A percentile compares a stretch with the other conserved stretches of the same genome.
Evolutionary conservation across 2,113 vertebrate species (phyloP).

Genomic region (Tonatia bakeri): DNA sequence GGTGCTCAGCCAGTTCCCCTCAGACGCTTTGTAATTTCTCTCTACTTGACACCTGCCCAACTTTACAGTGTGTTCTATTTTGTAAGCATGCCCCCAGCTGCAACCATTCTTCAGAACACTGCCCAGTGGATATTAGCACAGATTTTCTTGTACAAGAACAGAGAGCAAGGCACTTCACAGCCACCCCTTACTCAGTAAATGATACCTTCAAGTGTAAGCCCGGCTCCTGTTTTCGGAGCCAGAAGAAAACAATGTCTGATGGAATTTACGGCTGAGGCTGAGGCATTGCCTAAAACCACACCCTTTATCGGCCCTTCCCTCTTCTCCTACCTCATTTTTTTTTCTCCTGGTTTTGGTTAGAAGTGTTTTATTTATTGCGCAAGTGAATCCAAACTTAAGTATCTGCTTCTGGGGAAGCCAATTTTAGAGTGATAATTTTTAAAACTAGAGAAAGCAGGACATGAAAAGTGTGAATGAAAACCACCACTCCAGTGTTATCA

Average conservation of each 20-base stretch:
- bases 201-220: neutral
- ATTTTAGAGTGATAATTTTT: neutral
- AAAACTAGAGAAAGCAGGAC: neutral
- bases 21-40: neutral
- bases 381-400: neutral
- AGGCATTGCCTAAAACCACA: neutral
- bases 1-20: too few species aligned
- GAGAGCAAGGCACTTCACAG: neutral
- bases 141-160: neutral
- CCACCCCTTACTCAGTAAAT: neutral
- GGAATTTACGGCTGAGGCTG: neutral
- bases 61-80: neutral
- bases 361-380: neutral
- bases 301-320: neutral
- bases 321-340: neutral
- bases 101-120: neutral
- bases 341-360: neutral
- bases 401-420: neutral
- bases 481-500: neutral
- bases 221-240: neutral
- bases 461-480: neutral
- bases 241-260: neutral
- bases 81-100: neutral
- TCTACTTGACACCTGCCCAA: neutral
- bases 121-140: neutral